A percentile compares a stretch with the other conserved stretches of the same genome.
phyloP scores from a whole-genome alignment of 1,140 invertebrate genomes.

The Trichomalopsis sarcophagae region DNA sequence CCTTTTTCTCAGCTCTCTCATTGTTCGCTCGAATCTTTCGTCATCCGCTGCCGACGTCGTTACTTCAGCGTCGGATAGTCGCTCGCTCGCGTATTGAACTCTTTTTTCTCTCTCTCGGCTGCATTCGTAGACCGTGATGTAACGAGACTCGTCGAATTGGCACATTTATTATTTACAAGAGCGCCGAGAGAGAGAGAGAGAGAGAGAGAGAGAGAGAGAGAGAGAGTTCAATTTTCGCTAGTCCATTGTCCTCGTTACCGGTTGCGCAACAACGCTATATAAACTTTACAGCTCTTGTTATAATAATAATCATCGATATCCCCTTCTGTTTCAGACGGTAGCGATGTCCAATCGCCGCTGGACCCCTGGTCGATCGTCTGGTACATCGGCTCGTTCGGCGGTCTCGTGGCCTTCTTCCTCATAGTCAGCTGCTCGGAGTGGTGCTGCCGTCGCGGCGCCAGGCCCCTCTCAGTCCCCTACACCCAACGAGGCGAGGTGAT shows the following conservation, averaged over 20 bases:
- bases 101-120: not conserved
- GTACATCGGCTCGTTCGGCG: slow-evolving; percentile 79
- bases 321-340: slow-evolving; percentile 61
- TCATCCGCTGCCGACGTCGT: not conserved
- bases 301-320: not conserved
- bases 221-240: slow-evolving; percentile 13
- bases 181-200: not conserved
- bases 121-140: not conserved
- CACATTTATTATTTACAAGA: slow-evolving; percentile 2
- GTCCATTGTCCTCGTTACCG: slow-evolving; percentile 7
- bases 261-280: not conserved
- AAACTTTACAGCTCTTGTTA: no score
- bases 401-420: slow-evolving; percentile 77
- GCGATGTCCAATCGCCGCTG: slow-evolving; percentile 64
- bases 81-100: no score
- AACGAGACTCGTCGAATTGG: not conserved
- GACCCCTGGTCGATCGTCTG: slow-evolving; percentile 78
- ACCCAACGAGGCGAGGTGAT: slow-evolving; percentile 62
- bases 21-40: not conserved
- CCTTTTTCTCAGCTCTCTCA: not conserved
- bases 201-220: not conserved
- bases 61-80: not conserved
- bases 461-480: slow-evolving; percentile 61
- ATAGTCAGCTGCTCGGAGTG: slow-evolving; percentile 79
- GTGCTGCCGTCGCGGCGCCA: slow-evolving; percentile 72